A percentile compares a stretch with the other conserved stretches of the same genome.
phyloP scores from a whole-genome alignment of 2,888 invertebrate species.

The Gortyna flavago region DNA sequence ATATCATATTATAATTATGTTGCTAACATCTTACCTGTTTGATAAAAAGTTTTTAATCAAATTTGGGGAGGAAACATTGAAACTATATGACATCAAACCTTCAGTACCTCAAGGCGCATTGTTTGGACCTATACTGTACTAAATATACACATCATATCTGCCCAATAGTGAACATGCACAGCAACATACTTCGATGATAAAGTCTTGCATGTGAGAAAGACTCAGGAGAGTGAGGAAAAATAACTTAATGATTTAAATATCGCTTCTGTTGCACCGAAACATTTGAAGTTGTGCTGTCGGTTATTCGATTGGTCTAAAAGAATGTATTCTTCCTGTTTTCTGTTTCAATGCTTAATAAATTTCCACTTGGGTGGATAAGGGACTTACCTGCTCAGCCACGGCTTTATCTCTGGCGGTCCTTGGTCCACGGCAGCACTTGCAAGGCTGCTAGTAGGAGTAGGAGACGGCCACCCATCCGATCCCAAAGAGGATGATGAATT shows the following conservation, averaged over 20 bases:
- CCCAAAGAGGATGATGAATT: conserved; percentile 67
- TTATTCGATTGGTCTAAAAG: neutral
- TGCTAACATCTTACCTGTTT: neutral
- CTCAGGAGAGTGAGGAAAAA: neutral
- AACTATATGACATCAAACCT: neutral
- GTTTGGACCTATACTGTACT: neutral
- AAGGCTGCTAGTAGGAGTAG: conserved; percentile 64
- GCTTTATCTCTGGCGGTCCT: conserved; percentile 81
- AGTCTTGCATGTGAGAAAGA: neutral
- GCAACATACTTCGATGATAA: neutral
- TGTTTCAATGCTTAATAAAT: neutral
- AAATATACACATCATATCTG: neutral
- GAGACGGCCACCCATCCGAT: conserved; percentile 69
- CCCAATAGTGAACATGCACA: neutral
- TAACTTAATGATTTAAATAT: neutral
- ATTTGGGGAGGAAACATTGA: neutral
- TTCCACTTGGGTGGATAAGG: neutral
- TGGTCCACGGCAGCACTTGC: conserved; percentile 56
- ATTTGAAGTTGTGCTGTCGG: too few relatives aligned
- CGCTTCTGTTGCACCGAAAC: neutral
- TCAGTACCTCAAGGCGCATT: neutral
- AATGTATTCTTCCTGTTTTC: neutral
- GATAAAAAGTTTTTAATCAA: neutral
- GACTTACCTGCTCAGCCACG: conserved; percentile 82
- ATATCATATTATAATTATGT: neutral